Percentiles rank a stretch among this genome's conserved stretches.
These are phyloP conservation scores for Cerastoderma edule DNA, from an alignment of 2,888 invertebrate genomes.

Conservation along the genomic window DNA sequence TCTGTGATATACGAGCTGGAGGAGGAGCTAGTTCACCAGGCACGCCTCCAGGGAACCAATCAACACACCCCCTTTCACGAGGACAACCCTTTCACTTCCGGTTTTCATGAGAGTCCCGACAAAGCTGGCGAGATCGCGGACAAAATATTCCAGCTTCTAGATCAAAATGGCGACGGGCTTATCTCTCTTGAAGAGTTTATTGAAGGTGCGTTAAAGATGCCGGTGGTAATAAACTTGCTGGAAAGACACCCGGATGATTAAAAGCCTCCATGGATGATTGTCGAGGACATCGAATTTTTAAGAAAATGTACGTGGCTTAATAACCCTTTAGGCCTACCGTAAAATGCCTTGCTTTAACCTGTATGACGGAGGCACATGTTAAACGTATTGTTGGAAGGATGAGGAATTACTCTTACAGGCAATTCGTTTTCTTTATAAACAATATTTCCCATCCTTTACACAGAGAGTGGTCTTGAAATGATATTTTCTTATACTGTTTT, in stretches of 20 bases:
- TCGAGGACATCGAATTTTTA: no score
- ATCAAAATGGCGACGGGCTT: constrained; percentile 55
- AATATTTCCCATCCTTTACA: no score
- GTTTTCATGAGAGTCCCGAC: constrained; percentile 39
- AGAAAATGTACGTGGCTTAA: no score
- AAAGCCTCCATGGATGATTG: no score
- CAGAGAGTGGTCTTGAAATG: no score
- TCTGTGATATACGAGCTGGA: constrained; percentile 42
- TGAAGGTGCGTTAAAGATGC: constrained; percentile 51
- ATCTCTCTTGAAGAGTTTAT: constrained; percentile 62
- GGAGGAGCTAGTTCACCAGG: constrained; percentile 28
- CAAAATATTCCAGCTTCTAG: constrained; percentile 50
- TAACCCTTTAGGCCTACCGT: no score
- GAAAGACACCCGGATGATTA: constrained; percentile 49
- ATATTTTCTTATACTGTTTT: no score
- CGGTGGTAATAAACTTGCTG: constrained; percentile 54
- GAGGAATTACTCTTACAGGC: no score
- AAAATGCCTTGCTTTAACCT: no score
- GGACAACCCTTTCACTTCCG: constrained; percentile 6
- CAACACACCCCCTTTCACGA: constrained; percentile 9
- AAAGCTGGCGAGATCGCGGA: constrained; percentile 48
- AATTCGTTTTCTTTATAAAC: no score
- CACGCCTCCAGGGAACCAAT: background rate
- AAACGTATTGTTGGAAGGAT: no score
- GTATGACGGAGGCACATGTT: no score